phyloP scores from a whole-genome alignment of 2,113 vertebrate genomes.

The Periophthalmodon schlosseri region DNA sequence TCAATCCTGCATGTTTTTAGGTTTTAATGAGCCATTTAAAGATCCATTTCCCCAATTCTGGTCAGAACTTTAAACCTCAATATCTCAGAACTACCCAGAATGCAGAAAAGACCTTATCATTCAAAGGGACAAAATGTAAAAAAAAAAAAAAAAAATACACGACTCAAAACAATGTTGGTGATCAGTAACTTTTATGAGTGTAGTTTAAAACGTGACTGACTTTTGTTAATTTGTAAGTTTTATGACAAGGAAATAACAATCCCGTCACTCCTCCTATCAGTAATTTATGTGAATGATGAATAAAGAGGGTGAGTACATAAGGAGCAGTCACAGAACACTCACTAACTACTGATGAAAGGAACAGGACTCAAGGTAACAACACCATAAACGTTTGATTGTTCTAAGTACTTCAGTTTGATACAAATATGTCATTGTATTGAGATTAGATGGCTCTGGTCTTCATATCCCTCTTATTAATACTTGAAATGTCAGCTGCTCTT shows the following conservation, averaged over 20 bases:
- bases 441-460: conserved; percentile 38
- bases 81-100: too few relatives aligned
- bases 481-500: conserved; percentile 24
- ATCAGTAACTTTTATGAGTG: background rate
- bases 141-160: too few relatives aligned
- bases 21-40: too few relatives aligned
- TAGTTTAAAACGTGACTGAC: background rate
- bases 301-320: background rate
- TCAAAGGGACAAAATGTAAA: too few relatives aligned
- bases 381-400: background rate
- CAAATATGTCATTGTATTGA: background rate
- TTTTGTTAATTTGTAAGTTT: background rate
- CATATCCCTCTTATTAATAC: conserved; percentile 20
- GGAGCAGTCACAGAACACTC: background rate
- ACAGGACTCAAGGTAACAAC: conserved; percentile 8
- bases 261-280: background rate
- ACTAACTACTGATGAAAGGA: background rate
- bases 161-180: background rate
- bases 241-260: background rate
- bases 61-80: too few relatives aligned
- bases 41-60: too few relatives aligned
- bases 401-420: background rate
- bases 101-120: too few relatives aligned
- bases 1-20: background rate
- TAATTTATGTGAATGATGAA: background rate